phyloP scores from a whole-genome alignment of 37 sponge, comb jelly and placozoan genomes.

The Oopsacas minuta region DNA sequence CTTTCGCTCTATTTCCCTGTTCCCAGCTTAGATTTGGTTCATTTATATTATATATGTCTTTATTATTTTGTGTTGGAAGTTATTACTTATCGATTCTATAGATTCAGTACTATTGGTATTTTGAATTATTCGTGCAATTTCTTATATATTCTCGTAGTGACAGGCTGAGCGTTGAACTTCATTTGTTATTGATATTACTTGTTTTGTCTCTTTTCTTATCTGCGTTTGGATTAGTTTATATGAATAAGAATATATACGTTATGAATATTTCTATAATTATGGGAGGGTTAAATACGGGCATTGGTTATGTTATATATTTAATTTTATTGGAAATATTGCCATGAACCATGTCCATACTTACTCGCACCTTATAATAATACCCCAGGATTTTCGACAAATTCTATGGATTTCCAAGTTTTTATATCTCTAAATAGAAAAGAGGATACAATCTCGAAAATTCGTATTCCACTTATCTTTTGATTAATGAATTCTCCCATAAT shows the following conservation, averaged over 20 bases:
- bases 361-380: no score
- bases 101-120: slow-evolving; percentile 18
- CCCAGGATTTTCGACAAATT: no score
- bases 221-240: background rate
- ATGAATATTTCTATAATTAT: background rate
- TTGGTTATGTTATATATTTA: no score
- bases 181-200: slow-evolving; percentile 3
- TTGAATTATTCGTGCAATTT: slow-evolving; percentile 16
- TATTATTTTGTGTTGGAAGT: background rate
- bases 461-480: no score
- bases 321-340: no score
- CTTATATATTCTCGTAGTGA: slow-evolving; percentile 20
- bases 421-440: no score
- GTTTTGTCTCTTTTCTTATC: background rate
- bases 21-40: background rate
- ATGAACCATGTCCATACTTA: no score
- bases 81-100: background rate
- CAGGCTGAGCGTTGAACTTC: background rate
- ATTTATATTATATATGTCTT: background rate
- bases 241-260: background rate
- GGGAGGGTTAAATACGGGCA: background rate
- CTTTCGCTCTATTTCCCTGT: background rate
- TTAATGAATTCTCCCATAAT: no score
- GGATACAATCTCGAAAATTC: no score
- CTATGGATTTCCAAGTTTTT: no score